These are phyloP conservation scores for Synanthedon formicaeformis DNA, from an alignment of 2,888 invertebrate genomes.

Conservation along the genomic window DNA sequence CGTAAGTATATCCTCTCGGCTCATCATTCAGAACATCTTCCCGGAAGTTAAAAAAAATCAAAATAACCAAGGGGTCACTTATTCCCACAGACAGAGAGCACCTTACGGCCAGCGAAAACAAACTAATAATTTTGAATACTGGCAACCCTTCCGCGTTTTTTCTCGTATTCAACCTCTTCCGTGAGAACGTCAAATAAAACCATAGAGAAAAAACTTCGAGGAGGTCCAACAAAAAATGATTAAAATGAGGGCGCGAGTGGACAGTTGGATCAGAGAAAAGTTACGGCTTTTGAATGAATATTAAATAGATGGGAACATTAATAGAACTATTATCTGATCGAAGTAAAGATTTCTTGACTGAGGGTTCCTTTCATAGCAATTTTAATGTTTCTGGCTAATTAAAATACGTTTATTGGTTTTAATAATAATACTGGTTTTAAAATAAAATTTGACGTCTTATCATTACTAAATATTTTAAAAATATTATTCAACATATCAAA, in stretches of 20 bases:
- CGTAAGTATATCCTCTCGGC: slow-evolving; percentile 42
- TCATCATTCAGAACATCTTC: slow-evolving; percentile 47
- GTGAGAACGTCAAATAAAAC: slow-evolving; percentile 63
- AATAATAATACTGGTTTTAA: no score
- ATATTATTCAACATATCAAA: no score
- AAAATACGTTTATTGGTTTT: no score
- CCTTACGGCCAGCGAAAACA: slow-evolving; percentile 53
- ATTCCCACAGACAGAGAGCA: slow-evolving; percentile 54
- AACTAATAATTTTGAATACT: slow-evolving; percentile 58
- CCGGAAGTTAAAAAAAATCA: slow-evolving; percentile 55
- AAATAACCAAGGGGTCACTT: slow-evolving; percentile 50
- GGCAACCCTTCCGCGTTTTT: slow-evolving; percentile 66
- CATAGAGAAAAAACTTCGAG: slow-evolving; percentile 46
- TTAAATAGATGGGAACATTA: slow-evolving; percentile 33
- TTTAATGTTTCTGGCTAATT: background rate
- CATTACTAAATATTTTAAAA: no score
- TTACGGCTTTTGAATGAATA: slow-evolving; percentile 42
- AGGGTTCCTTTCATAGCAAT: background rate
- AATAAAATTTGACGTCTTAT: no score
- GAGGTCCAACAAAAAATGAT: slow-evolving; percentile 40
- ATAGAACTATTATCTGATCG: slow-evolving; percentile 35
- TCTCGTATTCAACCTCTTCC: slow-evolving; percentile 54
- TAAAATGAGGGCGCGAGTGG: slow-evolving; percentile 51
- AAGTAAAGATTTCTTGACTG: background rate
- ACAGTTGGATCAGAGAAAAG: slow-evolving; percentile 50